These are phyloP conservation scores for Gracilinanus agilis DNA, from an alignment of 2,113 vertebrate species.

Conservation along the genomic window DNA sequence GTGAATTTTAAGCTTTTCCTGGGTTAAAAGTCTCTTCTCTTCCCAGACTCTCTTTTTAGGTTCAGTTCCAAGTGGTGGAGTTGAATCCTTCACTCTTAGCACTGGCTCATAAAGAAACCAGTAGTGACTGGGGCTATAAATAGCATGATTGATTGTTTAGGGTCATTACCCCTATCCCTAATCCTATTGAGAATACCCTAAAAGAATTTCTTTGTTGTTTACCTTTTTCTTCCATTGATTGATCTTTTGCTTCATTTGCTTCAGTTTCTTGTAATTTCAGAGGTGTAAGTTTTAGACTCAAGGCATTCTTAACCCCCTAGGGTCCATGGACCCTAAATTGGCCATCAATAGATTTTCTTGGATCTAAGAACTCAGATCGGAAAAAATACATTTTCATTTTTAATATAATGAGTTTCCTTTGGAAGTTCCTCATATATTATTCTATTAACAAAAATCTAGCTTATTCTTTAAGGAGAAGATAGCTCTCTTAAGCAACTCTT, in stretches of 20 bases:
- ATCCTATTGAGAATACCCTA: not conserved
- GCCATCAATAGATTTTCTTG: not conserved
- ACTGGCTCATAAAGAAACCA: not conserved
- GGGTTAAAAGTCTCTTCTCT: not conserved
- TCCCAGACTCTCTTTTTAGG: not conserved
- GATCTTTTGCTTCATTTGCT: not conserved
- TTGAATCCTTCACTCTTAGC: not conserved
- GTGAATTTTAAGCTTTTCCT: not conserved
- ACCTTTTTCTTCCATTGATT: not conserved
- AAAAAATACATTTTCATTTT: not conserved
- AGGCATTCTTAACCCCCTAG: not conserved
- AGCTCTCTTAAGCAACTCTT: not conserved
- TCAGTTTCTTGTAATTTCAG: not conserved
- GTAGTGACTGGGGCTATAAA: not conserved
- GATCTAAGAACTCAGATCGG: too few relatives aligned
- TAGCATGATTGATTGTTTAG: too few relatives aligned
- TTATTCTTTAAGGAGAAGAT: slow-evolving; percentile 5
- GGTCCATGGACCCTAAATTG: not conserved
- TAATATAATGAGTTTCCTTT: not conserved
- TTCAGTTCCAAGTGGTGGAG: not conserved
- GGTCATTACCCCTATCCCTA: not conserved
- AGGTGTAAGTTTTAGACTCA: not conserved
- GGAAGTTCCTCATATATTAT: not conserved
- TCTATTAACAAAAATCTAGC: not conserved
- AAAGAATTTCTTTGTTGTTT: not conserved